Evolutionary conservation across 2,888 invertebrate genomes (phyloP), one percentile per base, ranked within the genome.

Genomic region (Folsomia manolachei): DNA sequence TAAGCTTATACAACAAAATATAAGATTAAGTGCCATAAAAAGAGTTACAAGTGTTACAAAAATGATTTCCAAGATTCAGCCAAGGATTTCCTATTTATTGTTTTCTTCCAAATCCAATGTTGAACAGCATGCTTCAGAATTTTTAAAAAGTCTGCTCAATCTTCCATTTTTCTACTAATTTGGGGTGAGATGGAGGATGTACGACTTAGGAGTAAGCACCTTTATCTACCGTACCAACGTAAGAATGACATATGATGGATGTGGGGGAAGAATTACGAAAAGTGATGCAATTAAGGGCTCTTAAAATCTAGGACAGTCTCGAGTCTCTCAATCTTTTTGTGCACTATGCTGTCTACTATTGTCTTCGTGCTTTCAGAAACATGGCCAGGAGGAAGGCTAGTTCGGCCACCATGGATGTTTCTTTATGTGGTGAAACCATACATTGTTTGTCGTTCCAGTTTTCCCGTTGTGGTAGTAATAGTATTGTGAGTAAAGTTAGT

Each of bases 271-370:
- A 27, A 62, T 53, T 63, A 64, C 52, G 60, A 67, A 69, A 75
- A 75, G 71, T 75, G 71, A 72, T 72, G 70, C 71, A 75, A 75
- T 75, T 75, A 75, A 70, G 75, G 63, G 65, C 70, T 62, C 74
- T 71, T 74, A 64, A 74, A 68, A 73, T 68, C 24, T 69, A 69
- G 69, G 65, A 69, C 74, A 69, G 60, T 63, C 63, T 14, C 19
- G 14, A 52, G 21, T 25, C 61, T 19, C 18, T 56, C 11, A 56
- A 56, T 9, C 39, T 39, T 39, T 39, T n/a, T n/a, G n/a, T n/a
- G n/a, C n/a, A n/a, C n/a, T n/a, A n/a, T n/a, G 14, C 39, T 39
- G 4, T 39, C 14, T 39, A 4, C 7, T 9, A 39, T 39, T 14
- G 39, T 9, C 7, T 39, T 39, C 4, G 39, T 39, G 39, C 4